A percentile compares a stretch with the other conserved stretches of the same genome.
Conservation (phyloP, 2,888 invertebrate genomes). For the Yponomeuta sedellus region DNA sequence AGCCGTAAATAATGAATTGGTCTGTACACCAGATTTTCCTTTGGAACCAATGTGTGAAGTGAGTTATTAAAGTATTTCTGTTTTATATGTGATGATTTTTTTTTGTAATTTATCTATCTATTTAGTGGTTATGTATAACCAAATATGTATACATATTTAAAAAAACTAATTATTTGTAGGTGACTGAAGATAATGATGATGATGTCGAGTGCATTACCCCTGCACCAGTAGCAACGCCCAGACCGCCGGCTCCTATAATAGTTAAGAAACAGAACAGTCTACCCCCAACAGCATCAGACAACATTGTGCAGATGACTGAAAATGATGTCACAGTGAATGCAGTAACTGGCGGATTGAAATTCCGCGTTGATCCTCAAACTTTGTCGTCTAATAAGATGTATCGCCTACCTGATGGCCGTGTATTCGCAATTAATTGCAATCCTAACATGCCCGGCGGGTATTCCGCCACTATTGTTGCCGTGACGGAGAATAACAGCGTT, state of each 20-base stretch:
- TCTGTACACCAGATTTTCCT: constrained; percentile 79
- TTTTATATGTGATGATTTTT: too few relatives aligned
- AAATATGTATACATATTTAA: too few relatives aligned
- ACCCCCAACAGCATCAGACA: constrained; percentile 46
- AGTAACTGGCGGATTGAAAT: constrained; percentile 66
- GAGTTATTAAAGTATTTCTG: constrained; percentile 21
- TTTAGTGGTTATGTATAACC: too few relatives aligned
- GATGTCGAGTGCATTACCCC: constrained; percentile 70
- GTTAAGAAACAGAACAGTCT: constrained; percentile 19
- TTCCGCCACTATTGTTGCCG: constrained; percentile 70
- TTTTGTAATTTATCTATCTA: too few relatives aligned
- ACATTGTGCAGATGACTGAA: constrained; percentile 71
- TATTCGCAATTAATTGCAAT: constrained; percentile 69
- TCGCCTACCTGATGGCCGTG: constrained; percentile 66
- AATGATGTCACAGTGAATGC: constrained; percentile 70
- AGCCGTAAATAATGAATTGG: constrained; percentile 66
- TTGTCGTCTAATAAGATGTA: constrained; percentile 72
- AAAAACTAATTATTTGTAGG: constrained; percentile 32
- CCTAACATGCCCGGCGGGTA: constrained; percentile 71
- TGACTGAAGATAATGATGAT: constrained; percentile 64
- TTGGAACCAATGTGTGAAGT: constrained; percentile 68
- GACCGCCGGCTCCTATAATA: neutral
- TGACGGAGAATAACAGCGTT: constrained; percentile 43
- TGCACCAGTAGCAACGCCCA: constrained; percentile 34
- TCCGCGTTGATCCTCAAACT: constrained; percentile 69